Percentiles rank a stretch among this genome's conserved stretches.
phyloP scores from a whole-genome alignment of 2,797 vertebrate genomes.

The Helicolenus hilgendorfi region DNA sequence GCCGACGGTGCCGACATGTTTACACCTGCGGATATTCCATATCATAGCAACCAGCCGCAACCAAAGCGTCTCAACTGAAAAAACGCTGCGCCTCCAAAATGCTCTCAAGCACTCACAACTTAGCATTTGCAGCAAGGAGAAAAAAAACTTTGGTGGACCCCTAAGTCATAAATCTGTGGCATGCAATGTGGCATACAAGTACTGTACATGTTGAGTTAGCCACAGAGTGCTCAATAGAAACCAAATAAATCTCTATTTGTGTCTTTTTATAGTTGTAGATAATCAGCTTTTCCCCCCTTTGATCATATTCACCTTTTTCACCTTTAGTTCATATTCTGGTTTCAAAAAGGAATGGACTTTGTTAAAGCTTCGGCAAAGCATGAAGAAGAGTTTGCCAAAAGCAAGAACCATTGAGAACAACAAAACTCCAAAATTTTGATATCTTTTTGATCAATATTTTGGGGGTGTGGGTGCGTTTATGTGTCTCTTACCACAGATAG shows the following conservation, averaged over 20 bases:
- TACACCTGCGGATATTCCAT: accelerated
- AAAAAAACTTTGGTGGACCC: too few relatives aligned
- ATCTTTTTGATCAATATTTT: background rate
- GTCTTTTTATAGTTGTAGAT: background rate
- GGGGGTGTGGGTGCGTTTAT: background rate
- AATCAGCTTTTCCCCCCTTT: background rate
- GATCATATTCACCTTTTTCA: background rate
- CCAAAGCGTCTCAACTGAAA: too few relatives aligned
- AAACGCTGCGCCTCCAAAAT: too few relatives aligned
- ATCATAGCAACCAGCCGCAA: accelerated
- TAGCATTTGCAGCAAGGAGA: too few relatives aligned
- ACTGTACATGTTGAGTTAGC: background rate
- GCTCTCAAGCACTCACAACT: too few relatives aligned
- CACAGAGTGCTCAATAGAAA: background rate
- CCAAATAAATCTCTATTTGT: background rate
- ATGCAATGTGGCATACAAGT: background rate
- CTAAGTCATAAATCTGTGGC: background rate
- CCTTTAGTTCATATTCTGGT: background rate
- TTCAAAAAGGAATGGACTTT: background rate
- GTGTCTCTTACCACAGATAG: conserved; percentile 96
- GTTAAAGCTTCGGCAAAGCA: background rate
- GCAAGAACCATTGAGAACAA: background rate
- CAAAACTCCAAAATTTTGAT: background rate
- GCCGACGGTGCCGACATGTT: too few relatives aligned
- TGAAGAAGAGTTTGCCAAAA: background rate